Evolutionary conservation across 2,888 invertebrate species (phyloP), one percentile per base, ranked within the genome.

Genomic region (Andricus curvator): DNA sequence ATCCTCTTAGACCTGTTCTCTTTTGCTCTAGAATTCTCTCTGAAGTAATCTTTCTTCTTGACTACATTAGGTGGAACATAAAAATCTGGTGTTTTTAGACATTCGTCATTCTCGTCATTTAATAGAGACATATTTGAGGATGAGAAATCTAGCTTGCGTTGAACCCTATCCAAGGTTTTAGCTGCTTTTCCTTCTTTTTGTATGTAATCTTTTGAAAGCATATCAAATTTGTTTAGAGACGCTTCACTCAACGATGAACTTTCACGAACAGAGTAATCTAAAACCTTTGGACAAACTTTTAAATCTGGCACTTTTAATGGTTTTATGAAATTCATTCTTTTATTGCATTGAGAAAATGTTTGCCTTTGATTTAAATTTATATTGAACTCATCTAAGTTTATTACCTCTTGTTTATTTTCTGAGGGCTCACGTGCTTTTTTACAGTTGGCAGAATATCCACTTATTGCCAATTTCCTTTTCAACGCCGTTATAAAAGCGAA

Each of bases 401-500:
- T 64, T 62, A 33, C 62, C 17, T 78, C 62, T 84, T 83, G 48
- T 41, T 76, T 66, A 80, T 83, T 77, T 64, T 83, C 79, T 48
- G 80, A 81, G 29, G 84, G 79, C 78, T 89, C 87, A 68, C 88
- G 86, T 20, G 79, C 74, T 81, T 87, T 88, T 48, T 89, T 87
- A 20, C 79, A 81, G 2, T 82, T 80, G 62, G 88, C 88, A 66
- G 87, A 82, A 81, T 87, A 85, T 78, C 88, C 88, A 8, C 86
- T 86, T 41, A 90, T 80, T 48, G 88, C 89, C 77, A 95, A 89
- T 86, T 96, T 95, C 82, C 94, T 93, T 85, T 94, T 94, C 13
- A 95, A 94, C 68, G 94, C 95, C 88, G 93, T 94, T 66, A 95
- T 94, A 86, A 95, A 95, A 86, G 95, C 95, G 85, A 94, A 95